Percentiles rank a stretch among this genome's conserved stretches.
Conservation (phyloP, 2,113 vertebrate genomes). For the Nanorana parkeri region DNA sequence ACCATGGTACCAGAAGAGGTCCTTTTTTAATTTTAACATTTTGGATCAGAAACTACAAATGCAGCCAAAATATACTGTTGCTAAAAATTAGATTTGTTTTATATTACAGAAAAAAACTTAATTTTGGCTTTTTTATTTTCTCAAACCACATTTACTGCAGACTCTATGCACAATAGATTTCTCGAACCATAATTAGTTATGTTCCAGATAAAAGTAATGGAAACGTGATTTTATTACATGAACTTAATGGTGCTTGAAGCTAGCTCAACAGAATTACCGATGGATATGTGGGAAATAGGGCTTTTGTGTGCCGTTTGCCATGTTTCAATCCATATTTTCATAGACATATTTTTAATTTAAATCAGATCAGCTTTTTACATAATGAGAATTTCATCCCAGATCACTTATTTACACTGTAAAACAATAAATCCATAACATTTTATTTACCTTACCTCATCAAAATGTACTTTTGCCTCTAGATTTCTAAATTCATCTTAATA, state of each 20-base stretch:
- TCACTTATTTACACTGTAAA: conserved; percentile 44
- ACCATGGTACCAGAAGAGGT: too few relatives aligned
- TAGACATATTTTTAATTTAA: conserved; percentile 61
- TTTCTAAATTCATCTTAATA: conserved; percentile 13
- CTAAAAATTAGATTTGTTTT: background rate
- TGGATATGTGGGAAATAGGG: conserved; percentile 60
- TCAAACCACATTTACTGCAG: conserved; percentile 1
- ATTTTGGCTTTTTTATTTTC: conserved; percentile 1
- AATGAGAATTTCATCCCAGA: conserved; percentile 52
- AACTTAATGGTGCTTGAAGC: conserved; percentile 69
- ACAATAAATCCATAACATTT: conserved; percentile 31
- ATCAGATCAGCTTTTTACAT: conserved; percentile 61
- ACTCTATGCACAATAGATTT: conserved; percentile 47
- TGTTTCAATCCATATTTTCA: conserved; percentile 59
- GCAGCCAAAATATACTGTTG: too few relatives aligned
- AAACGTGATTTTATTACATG: conserved; percentile 64
- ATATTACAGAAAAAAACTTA: background rate
- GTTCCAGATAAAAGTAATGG: conserved; percentile 60
- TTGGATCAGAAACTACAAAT: too few relatives aligned
- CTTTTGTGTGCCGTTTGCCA: conserved; percentile 60
- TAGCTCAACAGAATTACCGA: conserved; percentile 65
- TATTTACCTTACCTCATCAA: conserved; percentile 44
- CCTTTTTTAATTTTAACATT: too few relatives aligned
- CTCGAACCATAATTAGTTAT: conserved; percentile 61
- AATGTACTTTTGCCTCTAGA: background rate